Base-by-base conservation (phyloP, 2,888 invertebrate species). In the Dyspetes luteomarginatus region DNA sequence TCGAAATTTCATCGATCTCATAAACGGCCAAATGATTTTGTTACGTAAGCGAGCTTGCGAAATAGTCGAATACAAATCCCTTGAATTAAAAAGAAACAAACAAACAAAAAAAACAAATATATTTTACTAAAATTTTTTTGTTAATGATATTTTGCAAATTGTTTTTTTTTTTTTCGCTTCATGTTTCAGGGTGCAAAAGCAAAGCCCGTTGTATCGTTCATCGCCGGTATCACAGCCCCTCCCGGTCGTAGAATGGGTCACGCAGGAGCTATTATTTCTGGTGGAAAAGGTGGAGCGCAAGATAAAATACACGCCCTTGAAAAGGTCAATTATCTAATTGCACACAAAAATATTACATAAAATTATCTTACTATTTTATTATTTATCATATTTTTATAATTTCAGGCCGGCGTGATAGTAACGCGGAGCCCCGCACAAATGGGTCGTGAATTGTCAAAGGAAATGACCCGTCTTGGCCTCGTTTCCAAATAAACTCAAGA, bases 191-290 rank as follows among this genome's bases (percentile, higher is more conserved):
- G 97, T 83, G 93, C 95, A 71, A 96, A 97, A 91, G 96, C 97
- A 48, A 99, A 99, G 92, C 99, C 99, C 52, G 99, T 99, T 43
- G 99, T 99, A 1, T 98, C 99, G 4, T 99, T 99, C 93, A 99
- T 99, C 92, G 99, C 99, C 87, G 99, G 99, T 77, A 92, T 99
- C 81, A 99, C 99, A 9, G 99, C 99, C 12, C 99, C 99, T 17
- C 98, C 99, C 55, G 99, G 99, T 71, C 94, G 99, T 88, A 95
- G 99, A 91, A 99, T 99, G 99, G 99, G 99, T 52, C 99, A 99
- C 92, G 99, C 99, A 80, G 99, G 99, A 85, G 99, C 99, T 84
- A 99, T 99, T 89, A 99, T 99, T 91, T 98, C 99, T 0, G 99
- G 99, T 15, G 99, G 99, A 64, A 99, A 99, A 92, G 99, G 99